These are phyloP conservation scores for Columbina picui DNA, from an alignment of 2,113 vertebrate genomes.

Conservation along the genomic window DNA sequence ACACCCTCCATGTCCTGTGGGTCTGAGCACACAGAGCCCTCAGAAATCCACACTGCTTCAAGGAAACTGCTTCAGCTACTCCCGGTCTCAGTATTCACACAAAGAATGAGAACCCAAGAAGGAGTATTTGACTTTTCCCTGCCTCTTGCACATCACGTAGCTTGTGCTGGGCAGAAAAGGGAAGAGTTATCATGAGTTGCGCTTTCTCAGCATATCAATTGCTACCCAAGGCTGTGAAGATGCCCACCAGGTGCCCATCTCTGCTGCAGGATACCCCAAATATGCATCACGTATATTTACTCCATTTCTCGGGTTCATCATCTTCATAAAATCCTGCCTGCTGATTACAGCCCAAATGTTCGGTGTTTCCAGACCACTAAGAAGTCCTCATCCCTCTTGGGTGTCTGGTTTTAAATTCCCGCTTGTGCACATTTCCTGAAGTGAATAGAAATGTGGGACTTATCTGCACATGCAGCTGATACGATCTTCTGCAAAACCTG, in stretches of 20 bases:
- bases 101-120: not conserved
- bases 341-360: not conserved
- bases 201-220: not conserved
- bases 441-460: slow-evolving; percentile 20
- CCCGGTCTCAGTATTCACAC: not conserved
- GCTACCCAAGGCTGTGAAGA: fast-evolving
- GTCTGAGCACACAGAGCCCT: not conserved
- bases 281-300: not conserved
- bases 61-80: not conserved
- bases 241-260: not conserved
- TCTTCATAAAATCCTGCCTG: not conserved
- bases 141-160: not conserved
- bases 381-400: not conserved
- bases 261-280: not conserved
- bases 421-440: slow-evolving; percentile 1
- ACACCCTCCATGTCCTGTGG: not conserved
- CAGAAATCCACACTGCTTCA: not conserved
- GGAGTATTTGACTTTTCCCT: not conserved
- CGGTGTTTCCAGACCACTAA: not conserved
- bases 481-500: slow-evolving; percentile 33
- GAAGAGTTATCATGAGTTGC: not conserved
- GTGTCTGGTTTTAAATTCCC: slow-evolving; percentile 27
- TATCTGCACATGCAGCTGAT: slow-evolving; percentile 10
- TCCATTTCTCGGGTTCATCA: not conserved
- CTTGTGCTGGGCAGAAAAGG: not conserved